Evolutionary conservation across 2,888 invertebrate species (phyloP), one percentile per base, ranked within the genome.

Genomic region (Eristalis tenax): DNA sequence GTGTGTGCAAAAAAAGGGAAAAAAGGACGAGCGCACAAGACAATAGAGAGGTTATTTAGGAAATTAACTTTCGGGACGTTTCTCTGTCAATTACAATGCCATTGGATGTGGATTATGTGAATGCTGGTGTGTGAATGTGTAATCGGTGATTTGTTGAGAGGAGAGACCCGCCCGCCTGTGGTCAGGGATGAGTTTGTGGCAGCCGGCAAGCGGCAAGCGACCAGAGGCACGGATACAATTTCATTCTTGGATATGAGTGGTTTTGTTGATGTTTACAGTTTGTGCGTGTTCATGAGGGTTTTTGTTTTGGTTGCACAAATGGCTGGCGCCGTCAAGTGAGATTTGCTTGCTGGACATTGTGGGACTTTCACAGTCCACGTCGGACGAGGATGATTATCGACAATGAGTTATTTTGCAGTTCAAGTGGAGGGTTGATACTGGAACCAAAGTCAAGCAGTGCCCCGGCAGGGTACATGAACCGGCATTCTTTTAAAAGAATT

Each of bases 1-100:
- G 6, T 15, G 40, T 5, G 26, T 15, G 15, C 35, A 26, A 38
- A 59, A 11, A 26, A 35, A 0, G 18, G 22, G 32, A 63, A 65
- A 23, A 18, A 32, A 56, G 11, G 63, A 74, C 66, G 28, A 40
- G 50, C 70, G 65, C 35, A 38, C 68, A 70, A 75, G 75, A 80
- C 70, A 75, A 84, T 84, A 59, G 28, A 70, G 70, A 65, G 43
- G 75, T 66, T 84, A 80, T 80, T 75, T 80, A 75, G 80, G 70
- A 76, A 84, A 84, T 80, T 84, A 80, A 84, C 80, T 84, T 84
- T 66, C 75, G 70, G 61, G 65, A 78, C 70, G 65, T 78, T 75
- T 84, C 75, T 75, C 8, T 76, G 70, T 40, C 70, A 76, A 75
- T 71, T 66, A 75, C 61, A 66, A 32, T 75, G 61, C 61, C 59